A percentile compares a stretch with the other conserved stretches of the same genome.
These are phyloP conservation scores for Macrosiphum euphorbiae DNA, from an alignment of 2,888 invertebrate genomes.

Conservation along the genomic window DNA sequence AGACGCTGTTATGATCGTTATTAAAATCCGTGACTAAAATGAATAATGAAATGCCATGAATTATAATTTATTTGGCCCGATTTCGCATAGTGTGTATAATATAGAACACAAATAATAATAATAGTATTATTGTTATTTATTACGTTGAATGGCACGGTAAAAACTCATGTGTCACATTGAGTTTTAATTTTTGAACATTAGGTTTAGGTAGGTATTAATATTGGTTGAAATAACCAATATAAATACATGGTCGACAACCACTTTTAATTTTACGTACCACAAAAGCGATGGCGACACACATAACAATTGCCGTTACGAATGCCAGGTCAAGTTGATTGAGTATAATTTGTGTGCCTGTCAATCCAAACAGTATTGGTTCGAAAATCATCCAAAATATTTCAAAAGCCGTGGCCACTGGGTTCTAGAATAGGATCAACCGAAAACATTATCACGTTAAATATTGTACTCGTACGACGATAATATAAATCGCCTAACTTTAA, in stretches of 20 bases:
- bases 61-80: not conserved
- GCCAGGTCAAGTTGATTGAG: constrained; percentile 80
- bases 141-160: not conserved
- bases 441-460: not conserved
- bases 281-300: constrained; percentile 78
- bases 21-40: constrained; percentile 75
- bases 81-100: not conserved
- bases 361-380: constrained; percentile 92
- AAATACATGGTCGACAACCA: not conserved
- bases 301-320: constrained; percentile 79
- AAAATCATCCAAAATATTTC: constrained; percentile 96
- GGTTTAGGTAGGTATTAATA: not conserved
- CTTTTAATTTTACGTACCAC: constrained; percentile 70
- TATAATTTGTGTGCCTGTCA: constrained; percentile 92
- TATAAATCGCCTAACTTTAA: not conserved
- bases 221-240: not conserved
- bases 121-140: not conserved
- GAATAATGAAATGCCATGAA: constrained; percentile 66
- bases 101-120: not conserved
- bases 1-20: constrained; percentile 79
- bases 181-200: not conserved
- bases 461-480: not conserved
- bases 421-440: constrained; percentile 70
- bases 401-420: constrained; percentile 88
- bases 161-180: not conserved